Evolutionary conservation across 2,888 invertebrate species (phyloP).

Genomic region (Galeopsomyia nigrocyanea): DNA sequence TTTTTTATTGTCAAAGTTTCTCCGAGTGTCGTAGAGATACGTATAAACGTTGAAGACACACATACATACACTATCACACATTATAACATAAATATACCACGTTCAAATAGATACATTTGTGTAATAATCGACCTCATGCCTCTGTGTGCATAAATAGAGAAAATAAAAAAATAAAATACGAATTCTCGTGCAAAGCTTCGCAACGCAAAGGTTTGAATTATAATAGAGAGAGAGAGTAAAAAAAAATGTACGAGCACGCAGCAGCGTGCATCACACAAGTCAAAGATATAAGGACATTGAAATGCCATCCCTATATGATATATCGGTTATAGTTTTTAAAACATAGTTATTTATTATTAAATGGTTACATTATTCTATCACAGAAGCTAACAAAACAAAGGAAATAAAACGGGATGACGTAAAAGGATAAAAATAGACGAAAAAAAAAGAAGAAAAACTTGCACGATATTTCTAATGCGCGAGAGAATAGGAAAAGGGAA

Average conservation of each 20-base stretch:
- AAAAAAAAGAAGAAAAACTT: slow-evolving; percentile 29
- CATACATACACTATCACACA: slow-evolving; percentile 2
- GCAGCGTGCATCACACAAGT: too few relatives aligned
- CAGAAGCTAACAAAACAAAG: slow-evolving; percentile 27
- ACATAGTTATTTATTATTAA: slow-evolving; percentile 28
- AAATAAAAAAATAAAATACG: slow-evolving; percentile 3
- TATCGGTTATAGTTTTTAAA: too few relatives aligned
- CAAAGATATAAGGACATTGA: too few relatives aligned
- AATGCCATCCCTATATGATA: too few relatives aligned
- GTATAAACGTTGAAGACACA: slow-evolving; percentile 12
- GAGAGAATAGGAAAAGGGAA: background rate
- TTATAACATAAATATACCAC: slow-evolving; percentile 28
- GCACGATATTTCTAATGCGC: slow-evolving; percentile 45
- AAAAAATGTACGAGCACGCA: too few relatives aligned
- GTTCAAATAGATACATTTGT: slow-evolving; percentile 31
- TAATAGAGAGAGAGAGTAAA: too few relatives aligned
- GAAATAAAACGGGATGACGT: slow-evolving; percentile 3
- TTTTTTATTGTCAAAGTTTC: slow-evolving; percentile 11
- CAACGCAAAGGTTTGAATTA: too few relatives aligned
- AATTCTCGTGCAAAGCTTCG: too few relatives aligned
- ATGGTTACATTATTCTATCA: slow-evolving; percentile 26
- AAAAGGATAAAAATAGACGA: background rate
- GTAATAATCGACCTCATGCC: slow-evolving; percentile 41
- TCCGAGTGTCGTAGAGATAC: slow-evolving; percentile 18
- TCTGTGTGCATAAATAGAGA: slow-evolving; percentile 38